Evolutionary conservation across 2,113 vertebrate genomes (phyloP), one percentile per base, ranked within the genome.

Genomic region (Camelus dromedarius): DNA sequence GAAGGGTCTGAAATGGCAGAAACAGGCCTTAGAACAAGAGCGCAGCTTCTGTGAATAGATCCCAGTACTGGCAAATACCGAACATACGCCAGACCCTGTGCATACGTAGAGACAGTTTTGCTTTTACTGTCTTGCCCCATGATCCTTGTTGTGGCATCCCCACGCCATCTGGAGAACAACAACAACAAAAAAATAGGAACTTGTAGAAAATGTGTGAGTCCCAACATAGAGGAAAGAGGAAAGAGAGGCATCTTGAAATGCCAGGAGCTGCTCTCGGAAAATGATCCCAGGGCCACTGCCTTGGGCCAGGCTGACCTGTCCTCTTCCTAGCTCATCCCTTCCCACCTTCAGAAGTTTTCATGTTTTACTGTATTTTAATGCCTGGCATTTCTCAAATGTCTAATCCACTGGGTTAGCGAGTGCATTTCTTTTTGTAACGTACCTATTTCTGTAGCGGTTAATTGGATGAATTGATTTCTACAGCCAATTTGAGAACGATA

Each of bases 291-390:
- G 52, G 20, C 22, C 76, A 22, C 15, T 3, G 19, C 60, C 24
- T 26, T 3, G 46, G 1, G 48, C 24, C 5, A 28, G 20, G 20
- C 15, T 52, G 58, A 32, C 38, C 90, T 46, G 2, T n/a, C 19
- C 6, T 18, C 9, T 5, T 38, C 30, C 32, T 4, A 72, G 6
- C 8, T n/a, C 30, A 2, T 0, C 11, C 20, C 1, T 52, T 70
- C n/a, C 48, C 60, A 22, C 7, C 13, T 18, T 16, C 50, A 54
- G 30, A 67, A 32, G 15, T 77, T 32, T 81, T 72, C 28, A 19
- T 28, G 48, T 35, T 93, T 93, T 81, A 76, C 64, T 72, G 81
- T 91, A 32, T 84, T 83, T 89, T 58, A 76, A 70, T 52, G 13
- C 46, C 75, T 92, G 18, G 58, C 38, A 80, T 83, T 58, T 90